phyloP scores from a whole-genome alignment of 2,888 invertebrate genomes.

The Ochropleura leucogaster region DNA sequence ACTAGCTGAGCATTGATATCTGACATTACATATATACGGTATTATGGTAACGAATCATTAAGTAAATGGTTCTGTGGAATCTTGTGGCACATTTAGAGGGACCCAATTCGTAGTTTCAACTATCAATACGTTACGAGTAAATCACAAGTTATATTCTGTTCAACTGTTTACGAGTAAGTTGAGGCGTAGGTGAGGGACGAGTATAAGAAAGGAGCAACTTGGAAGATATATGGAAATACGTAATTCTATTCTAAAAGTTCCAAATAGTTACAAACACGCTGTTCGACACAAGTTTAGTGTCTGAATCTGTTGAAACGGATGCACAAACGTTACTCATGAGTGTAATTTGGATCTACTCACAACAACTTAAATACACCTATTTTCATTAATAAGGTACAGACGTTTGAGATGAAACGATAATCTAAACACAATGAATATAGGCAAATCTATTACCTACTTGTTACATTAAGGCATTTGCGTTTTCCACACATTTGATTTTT shows the following conservation, averaged over 20 bases:
- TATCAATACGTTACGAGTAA: neutral
- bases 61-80: neutral
- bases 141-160: neutral
- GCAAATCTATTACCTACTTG: no score
- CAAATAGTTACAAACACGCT: conserved; percentile 6
- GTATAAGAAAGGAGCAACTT: neutral
- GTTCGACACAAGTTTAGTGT: neutral
- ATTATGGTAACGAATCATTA: neutral
- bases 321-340: conserved; percentile 16
- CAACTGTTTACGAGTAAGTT: neutral
- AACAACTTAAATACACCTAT: neutral
- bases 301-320: neutral
- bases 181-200: no score
- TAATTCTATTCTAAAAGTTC: neutral
- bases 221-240: neutral
- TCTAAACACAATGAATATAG: no score
- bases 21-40: neutral
- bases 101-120: neutral
- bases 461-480: no score
- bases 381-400: neutral
- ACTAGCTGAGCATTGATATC: conserved; percentile 38
- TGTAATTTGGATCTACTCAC: neutral
- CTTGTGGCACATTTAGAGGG: neutral
- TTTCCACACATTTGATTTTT: no score
- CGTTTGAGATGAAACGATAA: neutral